Conservation (phyloP, 2,113 vertebrate species). For the Psittacara wagleri region DNA sequence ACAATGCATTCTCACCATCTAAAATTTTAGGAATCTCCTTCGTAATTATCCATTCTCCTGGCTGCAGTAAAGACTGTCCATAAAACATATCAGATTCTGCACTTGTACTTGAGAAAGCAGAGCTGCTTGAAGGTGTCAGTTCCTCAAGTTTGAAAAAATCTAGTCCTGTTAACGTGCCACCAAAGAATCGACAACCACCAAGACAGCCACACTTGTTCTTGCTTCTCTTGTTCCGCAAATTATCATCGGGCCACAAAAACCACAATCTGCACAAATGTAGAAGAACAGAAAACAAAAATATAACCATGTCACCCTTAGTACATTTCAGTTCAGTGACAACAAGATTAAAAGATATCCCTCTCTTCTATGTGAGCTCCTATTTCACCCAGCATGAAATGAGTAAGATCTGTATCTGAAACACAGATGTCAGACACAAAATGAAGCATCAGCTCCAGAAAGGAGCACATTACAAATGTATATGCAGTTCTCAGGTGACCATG, state of each 20-base stretch:
- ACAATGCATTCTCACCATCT: constrained; percentile 80
- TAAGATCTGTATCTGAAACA: background rate
- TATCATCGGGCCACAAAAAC: constrained; percentile 96
- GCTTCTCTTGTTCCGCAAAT: constrained; percentile 84
- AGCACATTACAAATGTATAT: background rate
- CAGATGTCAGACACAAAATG: background rate
- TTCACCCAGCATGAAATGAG: background rate
- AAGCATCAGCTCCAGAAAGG: background rate
- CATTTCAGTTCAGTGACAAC: background rate
- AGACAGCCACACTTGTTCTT: constrained; percentile 95
- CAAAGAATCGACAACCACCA: constrained; percentile 94
- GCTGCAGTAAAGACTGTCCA: constrained; percentile 92
- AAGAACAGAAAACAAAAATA: background rate
- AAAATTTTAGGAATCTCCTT: constrained; percentile 87
- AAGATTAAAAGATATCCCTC: background rate
- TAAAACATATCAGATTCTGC: constrained; percentile 92
- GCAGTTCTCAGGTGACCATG: background rate
- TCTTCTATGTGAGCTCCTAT: background rate
- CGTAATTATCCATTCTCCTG: constrained; percentile 92
- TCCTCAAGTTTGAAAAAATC: constrained; percentile 95
- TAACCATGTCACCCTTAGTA: background rate
- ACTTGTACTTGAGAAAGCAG: constrained; percentile 86
- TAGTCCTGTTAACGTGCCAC: constrained; percentile 85
- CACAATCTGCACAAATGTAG: constrained; percentile 80
- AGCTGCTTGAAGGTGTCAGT: constrained; percentile 90